phyloP scores from a whole-genome alignment of 2,113 vertebrate genomes.

The Hippolais icterina region DNA sequence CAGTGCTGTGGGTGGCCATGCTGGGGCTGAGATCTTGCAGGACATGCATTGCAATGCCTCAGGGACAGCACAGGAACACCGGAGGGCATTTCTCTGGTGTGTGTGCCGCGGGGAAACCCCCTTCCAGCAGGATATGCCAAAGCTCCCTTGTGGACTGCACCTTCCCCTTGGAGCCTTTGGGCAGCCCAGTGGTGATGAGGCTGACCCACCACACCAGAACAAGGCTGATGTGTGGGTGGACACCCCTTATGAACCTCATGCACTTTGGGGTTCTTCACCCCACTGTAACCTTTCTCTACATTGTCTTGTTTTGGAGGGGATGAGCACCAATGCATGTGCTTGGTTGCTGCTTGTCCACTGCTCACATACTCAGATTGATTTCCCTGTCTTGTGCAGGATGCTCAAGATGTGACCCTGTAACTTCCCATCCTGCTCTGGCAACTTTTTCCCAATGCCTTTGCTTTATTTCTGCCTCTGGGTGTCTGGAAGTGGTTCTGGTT shows the following conservation, averaged over 20 bases:
- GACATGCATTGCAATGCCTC: fast-evolving
- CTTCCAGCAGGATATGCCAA: not conserved
- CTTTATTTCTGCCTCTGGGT: not conserved
- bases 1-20: not conserved
- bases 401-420: not conserved
- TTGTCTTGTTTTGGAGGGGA: not conserved
- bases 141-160: not conserved
- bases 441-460: not conserved
- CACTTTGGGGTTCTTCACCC: not conserved
- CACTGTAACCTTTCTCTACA: not conserved
- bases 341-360: not conserved
- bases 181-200: not conserved
- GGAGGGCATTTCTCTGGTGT: not conserved
- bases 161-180: not conserved
- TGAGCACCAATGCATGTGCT: fast-evolving
- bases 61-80: not conserved
- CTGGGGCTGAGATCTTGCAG: not conserved
- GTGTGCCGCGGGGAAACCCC: not conserved
- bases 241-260: fast-evolving
- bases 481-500: not conserved
- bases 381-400: not conserved
- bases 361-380: fast-evolving
- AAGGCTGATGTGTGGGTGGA: not conserved
- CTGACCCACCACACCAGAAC: fast-evolving
- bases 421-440: not conserved